Evolutionary conservation across 35 echinoderm and acorn worm species (phyloP).

Genomic region (Holothuria glaberrima): DNA sequence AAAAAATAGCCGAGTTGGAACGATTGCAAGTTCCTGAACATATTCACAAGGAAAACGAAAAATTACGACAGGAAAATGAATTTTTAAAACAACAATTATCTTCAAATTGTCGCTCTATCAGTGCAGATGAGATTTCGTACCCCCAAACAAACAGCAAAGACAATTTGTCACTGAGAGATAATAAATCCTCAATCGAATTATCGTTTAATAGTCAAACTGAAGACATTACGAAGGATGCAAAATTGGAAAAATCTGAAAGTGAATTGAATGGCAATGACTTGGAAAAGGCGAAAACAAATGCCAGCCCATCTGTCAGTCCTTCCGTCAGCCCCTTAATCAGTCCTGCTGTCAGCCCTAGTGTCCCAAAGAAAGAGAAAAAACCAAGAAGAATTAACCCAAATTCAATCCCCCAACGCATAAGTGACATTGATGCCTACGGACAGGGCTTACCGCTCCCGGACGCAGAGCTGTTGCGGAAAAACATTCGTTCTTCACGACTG

Average conservation of each 20-base stretch:
- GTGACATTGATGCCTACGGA: conserved; percentile 75
- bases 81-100: conserved; percentile 17
- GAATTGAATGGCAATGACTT: background rate
- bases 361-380: conserved; percentile 33
- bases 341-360: background rate
- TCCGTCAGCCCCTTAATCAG: too few species aligned
- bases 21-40: conserved; percentile 8
- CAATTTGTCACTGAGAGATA: background rate
- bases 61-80: conserved; percentile 61
- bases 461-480: conserved; percentile 48
- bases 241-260: conserved; percentile 12
- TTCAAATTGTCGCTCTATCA: too few species aligned
- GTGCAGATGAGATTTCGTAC: too few species aligned
- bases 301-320: background rate
- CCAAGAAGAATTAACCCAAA: conserved; percentile 62
- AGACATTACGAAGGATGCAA: background rate
- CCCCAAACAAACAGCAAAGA: too few species aligned
- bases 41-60: conserved; percentile 60
- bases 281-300: background rate
- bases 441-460: conserved; percentile 62
- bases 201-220: background rate
- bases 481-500: conserved; percentile 53
- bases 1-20: conserved; percentile 46
- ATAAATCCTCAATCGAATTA: conserved; percentile 14
- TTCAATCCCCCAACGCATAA: conserved; percentile 58